Base-by-base conservation (phyloP, 2,888 invertebrate species). In the Tenthredo mesomela region DNA sequence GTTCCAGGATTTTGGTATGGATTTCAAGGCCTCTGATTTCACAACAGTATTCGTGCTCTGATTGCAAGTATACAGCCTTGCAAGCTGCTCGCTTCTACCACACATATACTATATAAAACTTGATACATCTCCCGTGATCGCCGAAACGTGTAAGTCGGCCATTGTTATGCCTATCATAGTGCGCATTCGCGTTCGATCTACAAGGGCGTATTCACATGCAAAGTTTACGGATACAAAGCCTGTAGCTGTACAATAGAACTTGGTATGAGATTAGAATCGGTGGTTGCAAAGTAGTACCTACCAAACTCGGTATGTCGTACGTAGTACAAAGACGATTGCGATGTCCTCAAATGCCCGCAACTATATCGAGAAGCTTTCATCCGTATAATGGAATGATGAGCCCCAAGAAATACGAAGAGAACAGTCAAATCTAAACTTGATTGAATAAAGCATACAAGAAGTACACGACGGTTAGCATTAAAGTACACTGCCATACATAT, bases 191-290 rank as follows among this genome's bases (percentile, higher is more conserved):
- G 33, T 50, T 58, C 83, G 75, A 83, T 71, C 73, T 84, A 83
- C 61, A 84, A 85, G 71, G 75, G 83, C 18, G 40, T n/a, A 85
- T 85, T 85, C 85, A 85, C 43, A 84, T 85, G 85, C 85, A 84
- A 85, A 85, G 47, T 73, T 75, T 61, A 29, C 65, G 82, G 40
- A 82, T 67, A 70, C 58, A 40, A 61, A 58, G 71, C 50, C 37
- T 61, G 70, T 29, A 83, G 33, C 47, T 12, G 58, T 61, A 82
- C 85, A 85, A 85, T 82, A 54, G 82, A 82, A 25, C 73, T 40
- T 33, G 25, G 67, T 67, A 67, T 25, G 70, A 75, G 85, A 85
- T 84, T 84, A 73, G 29, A 71, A 75, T 71, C 71, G 75, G 33
- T 12, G 61, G 43, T 47, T 58, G 54, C 37, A 82, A 82, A 82